Evolutionary conservation across 2,888 invertebrate genomes (phyloP), one percentile per base, ranked within the genome.

Genomic region (Drosophila suboccidentalis): DNA sequence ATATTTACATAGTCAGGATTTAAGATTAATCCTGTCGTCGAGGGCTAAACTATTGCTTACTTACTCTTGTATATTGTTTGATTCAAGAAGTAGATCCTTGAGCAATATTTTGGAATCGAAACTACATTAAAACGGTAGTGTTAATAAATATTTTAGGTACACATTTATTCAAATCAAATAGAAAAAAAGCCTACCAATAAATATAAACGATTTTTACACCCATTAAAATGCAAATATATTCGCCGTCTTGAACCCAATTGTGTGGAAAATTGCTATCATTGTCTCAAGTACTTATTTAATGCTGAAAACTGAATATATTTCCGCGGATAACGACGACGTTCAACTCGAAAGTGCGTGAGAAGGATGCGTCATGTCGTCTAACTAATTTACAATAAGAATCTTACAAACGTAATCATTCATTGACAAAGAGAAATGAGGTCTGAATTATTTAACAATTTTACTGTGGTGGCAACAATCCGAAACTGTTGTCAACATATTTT

Each of bases 211-310:
- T 22, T 44, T 22, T 38, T 36, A 43, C 9, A 39, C 11, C 9
- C 50, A 39, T 44, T 57, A 10, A 39, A 54, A 62, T 72, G 71
- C 67, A 75, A 81, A 81, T 80, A 43, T 46, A 67, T 54, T 53
- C 43, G 6, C n/a, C 29, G 22, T 43, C 41, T 47, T 44, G 38
- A 38, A 51, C 5, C 3, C n/a, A 41, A 82, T 73, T 73, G 78
- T 67, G 69, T 74, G 71, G 76, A 75, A 82, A 80, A 82, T 80
- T 80, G 55, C 57, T 71, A 77, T 78, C 68, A 78, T 69, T 71
- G 73, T 82, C 61, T 80, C 34, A 72, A 82, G 78, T 71, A 63
- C 46, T 47, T 63, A 39, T 39, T 49, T 47, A 59, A 43, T 39
- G 8, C 54, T 34, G 9, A 38, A 60, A 71, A 57, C 36, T 13